Conservation (phyloP, 2,113 vertebrate species). For the Cephalopholis sonnerati region DNA sequence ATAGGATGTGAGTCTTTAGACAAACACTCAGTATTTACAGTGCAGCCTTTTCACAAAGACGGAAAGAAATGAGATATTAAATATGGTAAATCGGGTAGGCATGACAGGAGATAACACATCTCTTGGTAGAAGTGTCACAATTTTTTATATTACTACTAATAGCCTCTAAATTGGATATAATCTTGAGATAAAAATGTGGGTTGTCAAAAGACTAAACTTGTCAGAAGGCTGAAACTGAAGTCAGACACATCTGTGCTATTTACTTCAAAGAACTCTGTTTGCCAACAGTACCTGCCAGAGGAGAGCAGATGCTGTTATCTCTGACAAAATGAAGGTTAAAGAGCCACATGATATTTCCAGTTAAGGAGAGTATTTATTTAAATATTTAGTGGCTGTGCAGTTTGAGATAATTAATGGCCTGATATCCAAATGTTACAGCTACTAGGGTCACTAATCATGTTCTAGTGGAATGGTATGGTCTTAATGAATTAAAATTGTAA, state of each 20-base stretch:
- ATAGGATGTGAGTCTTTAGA: neutral
- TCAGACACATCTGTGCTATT: neutral
- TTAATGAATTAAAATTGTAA: neutral
- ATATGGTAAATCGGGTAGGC: neutral
- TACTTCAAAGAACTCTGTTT: conserved; percentile 28
- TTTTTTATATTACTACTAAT: neutral
- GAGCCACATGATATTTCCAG: conserved; percentile 10
- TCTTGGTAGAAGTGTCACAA: neutral
- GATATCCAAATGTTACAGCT: conserved; percentile 18
- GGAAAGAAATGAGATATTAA: neutral
- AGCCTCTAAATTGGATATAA: neutral
- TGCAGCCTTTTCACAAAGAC: neutral
- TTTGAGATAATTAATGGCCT: conserved; percentile 7
- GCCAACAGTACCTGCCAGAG: neutral
- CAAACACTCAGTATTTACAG: neutral
- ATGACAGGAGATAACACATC: neutral
- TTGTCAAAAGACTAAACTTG: neutral
- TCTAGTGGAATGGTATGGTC: neutral
- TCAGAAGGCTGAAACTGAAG: neutral
- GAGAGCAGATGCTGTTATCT: conserved; percentile 7
- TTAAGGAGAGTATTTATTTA: conserved; percentile 15
- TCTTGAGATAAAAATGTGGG: conserved; percentile 3
- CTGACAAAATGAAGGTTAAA: conserved; percentile 25
- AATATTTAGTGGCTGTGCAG: neutral
- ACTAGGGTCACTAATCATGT: conserved; percentile 5